phyloP scores from a whole-genome alignment of 2,113 vertebrate species.

The Chlamydotis undulata region DNA sequence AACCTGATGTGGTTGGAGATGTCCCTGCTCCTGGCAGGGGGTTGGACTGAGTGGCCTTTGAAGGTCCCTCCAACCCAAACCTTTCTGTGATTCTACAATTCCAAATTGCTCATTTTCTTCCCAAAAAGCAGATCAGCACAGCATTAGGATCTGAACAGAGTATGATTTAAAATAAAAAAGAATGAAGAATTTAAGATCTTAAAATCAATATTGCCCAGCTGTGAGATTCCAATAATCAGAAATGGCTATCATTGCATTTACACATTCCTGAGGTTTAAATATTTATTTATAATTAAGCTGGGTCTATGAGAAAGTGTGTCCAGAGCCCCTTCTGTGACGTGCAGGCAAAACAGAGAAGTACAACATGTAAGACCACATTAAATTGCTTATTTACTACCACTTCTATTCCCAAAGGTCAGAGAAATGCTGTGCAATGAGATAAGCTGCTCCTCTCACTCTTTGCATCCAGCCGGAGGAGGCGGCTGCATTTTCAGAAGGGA shows the following conservation, averaged over 20 bases:
- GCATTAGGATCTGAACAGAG: neutral
- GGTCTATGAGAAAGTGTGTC: neutral
- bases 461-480: neutral
- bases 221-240: neutral
- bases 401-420: neutral
- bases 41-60: too few species aligned
- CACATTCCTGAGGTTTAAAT: neutral
- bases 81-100: too few species aligned
- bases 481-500: neutral
- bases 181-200: neutral
- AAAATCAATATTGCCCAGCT: neutral
- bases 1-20: too few species aligned
- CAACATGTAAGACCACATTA: fast-evolving
- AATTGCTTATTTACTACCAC: neutral
- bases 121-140: neutral
- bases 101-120: neutral
- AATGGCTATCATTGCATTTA: neutral
- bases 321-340: neutral
- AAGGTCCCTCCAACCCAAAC: too few species aligned
- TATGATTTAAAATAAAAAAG: neutral
- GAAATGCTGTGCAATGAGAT: neutral
- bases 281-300: neutral
- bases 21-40: too few species aligned
- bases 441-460: neutral
- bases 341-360: neutral